Percentiles rank a stretch among this genome's conserved stretches.
Evolutionary conservation across 2,113 vertebrate species (phyloP).

Genomic region (Rhabdomys dilectus): DNA sequence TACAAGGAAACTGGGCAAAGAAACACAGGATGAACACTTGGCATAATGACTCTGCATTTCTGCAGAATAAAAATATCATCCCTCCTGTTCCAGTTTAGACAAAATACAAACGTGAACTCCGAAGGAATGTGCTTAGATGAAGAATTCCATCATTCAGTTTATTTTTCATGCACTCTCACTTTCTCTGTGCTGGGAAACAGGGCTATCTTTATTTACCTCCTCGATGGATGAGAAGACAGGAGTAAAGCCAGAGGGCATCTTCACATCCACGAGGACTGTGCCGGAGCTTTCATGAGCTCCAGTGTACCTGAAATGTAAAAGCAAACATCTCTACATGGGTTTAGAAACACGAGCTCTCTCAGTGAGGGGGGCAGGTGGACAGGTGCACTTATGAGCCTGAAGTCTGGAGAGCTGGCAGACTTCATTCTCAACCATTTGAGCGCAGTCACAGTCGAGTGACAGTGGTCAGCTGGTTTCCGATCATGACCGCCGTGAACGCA

Average conservation of each 20-base stretch:
- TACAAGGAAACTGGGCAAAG: neutral
- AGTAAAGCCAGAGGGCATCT: conserved; percentile 88
- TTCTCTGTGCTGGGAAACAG: neutral
- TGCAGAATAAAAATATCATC: neutral
- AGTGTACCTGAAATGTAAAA: conserved; percentile 78
- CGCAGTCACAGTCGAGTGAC: neutral
- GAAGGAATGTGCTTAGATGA: neutral
- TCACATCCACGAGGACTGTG: conserved; percentile 86
- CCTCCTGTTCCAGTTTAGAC: neutral
- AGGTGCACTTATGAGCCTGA: neutral
- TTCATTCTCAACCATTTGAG: neutral
- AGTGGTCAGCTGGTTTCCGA: neutral
- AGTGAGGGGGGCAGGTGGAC: neutral
- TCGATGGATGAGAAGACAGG: conserved; percentile 79
- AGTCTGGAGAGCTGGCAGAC: neutral
- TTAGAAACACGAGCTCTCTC: neutral
- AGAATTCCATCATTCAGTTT: neutral
- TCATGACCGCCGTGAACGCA: neutral
- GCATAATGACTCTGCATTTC: neutral
- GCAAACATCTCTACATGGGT: neutral
- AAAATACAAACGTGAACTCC: neutral
- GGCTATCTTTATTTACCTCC: conserved; percentile 76
- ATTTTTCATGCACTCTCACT: neutral
- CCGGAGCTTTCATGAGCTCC: conserved; percentile 78
- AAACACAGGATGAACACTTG: neutral